Percentiles rank a stretch among this genome's conserved stretches.
These are phyloP conservation scores for Ctenochaetus hawaiiensis DNA, from an alignment of 2,797 vertebrate genomes.

Conservation along the genomic window DNA sequence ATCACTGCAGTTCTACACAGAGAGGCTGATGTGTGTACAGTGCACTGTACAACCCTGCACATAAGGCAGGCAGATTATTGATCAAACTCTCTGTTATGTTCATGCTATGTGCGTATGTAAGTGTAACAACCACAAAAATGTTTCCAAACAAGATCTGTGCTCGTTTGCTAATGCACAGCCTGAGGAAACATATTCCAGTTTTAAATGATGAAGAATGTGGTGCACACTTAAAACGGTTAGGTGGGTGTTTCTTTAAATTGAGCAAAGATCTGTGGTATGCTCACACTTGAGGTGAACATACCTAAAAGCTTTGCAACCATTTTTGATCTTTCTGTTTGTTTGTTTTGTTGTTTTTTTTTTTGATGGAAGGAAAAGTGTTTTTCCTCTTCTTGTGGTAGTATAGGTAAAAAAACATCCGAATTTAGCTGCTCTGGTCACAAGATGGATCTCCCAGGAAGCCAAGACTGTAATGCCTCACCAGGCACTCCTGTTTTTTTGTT, in stretches of 20 bases:
- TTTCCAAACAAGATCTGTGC: neutral
- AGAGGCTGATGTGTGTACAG: neutral
- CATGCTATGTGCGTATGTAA: neutral
- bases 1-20: conserved; percentile 1
- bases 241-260: conserved; percentile 3
- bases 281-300: neutral
- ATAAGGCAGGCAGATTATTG: neutral
- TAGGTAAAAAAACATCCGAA: neutral
- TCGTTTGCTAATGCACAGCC: neutral
- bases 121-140: neutral
- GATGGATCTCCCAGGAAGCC: neutral
- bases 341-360: neutral
- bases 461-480: neutral
- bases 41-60: neutral
- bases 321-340: neutral
- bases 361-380: neutral
- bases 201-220: neutral
- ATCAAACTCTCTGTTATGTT: neutral
- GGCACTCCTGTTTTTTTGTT: neutral
- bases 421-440: neutral
- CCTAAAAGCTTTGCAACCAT: neutral
- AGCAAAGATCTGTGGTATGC: conserved; percentile 3
- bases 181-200: neutral
- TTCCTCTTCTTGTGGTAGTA: neutral
- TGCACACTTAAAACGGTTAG: neutral